Evolutionary conservation across 2,888 invertebrate species (phyloP), one percentile per base, ranked within the genome.

Genomic region (Nebria brevicollis): DNA sequence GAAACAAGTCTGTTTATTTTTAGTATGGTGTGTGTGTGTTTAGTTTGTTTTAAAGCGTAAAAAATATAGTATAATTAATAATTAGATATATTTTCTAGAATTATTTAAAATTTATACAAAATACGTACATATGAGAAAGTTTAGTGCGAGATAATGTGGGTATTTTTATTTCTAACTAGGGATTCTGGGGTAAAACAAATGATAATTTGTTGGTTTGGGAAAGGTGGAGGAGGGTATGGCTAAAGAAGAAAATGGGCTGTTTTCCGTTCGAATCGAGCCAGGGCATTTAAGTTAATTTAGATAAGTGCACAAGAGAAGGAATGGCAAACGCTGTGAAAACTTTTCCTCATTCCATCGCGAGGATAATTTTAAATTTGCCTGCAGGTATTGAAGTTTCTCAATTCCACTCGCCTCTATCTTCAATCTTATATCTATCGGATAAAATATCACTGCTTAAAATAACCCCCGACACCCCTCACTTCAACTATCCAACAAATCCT

Each of bases 361-460:
- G 54, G 54, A 75, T 79, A 89, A 89, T 89, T 89, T 89, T 89
- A 89, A 89, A 89, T 88, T 87, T 87, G 88, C 89, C 88, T 86
- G 86, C 26, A 85, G 87, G 88, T 87, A 85, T 85, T 86, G 86
- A 88, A 88, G 87, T 89, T 89, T 88, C 87, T 87, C 88, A 88
- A 89, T 89, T 88, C 88, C 87, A 86, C 86, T 87, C 82, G 82
- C 82, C 83, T 88, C 87, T 88, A 88, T 88, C 87, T 87, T 79
- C 79, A 79, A 79, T 79, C 79, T 79, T 25, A 43, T 77, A 77
- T 77, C 77, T 72, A 10, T 13, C 20, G 70, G 70, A 70, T 70
- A 70, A 70, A 70, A 70, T 70, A 70, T 70, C 7, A 25, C 70
- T 34, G 15, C 26, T 70, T 70, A 25, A 70, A 70, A 70, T 70